Conservation (phyloP, 2,888 invertebrate genomes). For the Pollenia labialis region DNA sequence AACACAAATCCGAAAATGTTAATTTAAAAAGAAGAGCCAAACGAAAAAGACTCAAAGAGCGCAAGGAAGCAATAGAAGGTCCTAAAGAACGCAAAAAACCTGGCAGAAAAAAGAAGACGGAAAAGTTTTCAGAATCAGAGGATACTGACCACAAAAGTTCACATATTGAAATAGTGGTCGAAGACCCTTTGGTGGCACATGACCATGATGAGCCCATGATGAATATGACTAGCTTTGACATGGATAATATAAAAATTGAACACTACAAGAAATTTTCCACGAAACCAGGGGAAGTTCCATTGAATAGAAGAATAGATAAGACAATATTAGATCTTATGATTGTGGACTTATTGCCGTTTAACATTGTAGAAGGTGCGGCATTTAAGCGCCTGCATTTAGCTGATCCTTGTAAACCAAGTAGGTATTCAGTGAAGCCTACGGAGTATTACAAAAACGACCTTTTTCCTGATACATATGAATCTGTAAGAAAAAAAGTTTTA, state of each 20-base stretch:
- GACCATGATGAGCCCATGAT: slow-evolving; percentile 47
- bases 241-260: slow-evolving; percentile 36
- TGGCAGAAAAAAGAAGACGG: slow-evolving; percentile 60
- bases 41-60: slow-evolving; percentile 63
- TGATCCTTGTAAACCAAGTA: slow-evolving; percentile 51
- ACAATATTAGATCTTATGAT: slow-evolving; percentile 61
- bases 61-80: slow-evolving; percentile 63
- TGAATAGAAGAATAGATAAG: slow-evolving; percentile 60
- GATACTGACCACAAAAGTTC: slow-evolving; percentile 44
- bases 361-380: slow-evolving; percentile 63
- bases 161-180: slow-evolving; percentile 54
- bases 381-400: slow-evolving; percentile 60
- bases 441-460: slow-evolving; percentile 61
- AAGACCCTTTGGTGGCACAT: slow-evolving; percentile 56
- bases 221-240: slow-evolving; percentile 4
- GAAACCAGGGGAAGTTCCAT: slow-evolving; percentile 44
- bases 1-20: slow-evolving; percentile 56
- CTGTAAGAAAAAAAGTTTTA: slow-evolving; percentile 48
- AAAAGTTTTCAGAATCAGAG: slow-evolving; percentile 63
- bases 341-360: slow-evolving; percentile 64
- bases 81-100: slow-evolving; percentile 63
- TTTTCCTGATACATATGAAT: slow-evolving; percentile 61
- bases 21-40: slow-evolving; percentile 65
- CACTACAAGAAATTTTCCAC: slow-evolving; percentile 5
- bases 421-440: slow-evolving; percentile 52